Base-by-base conservation (phyloP, 1,140 invertebrate genomes). In the Papilio polyxenes region DNA sequence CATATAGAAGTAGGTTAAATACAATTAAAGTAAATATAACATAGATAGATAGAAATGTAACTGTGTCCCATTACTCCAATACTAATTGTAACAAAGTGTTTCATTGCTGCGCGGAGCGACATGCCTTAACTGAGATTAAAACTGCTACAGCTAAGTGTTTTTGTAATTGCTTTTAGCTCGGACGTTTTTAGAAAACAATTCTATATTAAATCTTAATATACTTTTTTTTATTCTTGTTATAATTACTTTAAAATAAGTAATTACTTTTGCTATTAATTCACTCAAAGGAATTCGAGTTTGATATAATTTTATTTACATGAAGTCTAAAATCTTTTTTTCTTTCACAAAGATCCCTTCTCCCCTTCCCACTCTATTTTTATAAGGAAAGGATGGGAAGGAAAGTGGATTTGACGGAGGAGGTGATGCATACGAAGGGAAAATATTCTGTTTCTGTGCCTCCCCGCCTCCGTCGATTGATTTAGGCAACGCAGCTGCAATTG, bases 71-170 rank as follows among this genome's bases (percentile, higher is more conserved):
- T 65, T 31, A 65, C 20, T 65, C 62, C 62, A 31, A 31, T 65
- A 65, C 62, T 72, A 72, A 72, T 72, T 72, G 65, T 72, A 37
- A 37, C 31, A 72, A 72, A 72, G 65, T 72, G 65, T 37, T 72
- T 72, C 10, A 72, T 72, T 37, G 65, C 13, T 37, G 65, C 9
- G 31, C 65, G 65, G 31, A 40, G 31, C 65, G 65, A 69, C 65
- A 72, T 20, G 65, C 11, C 65, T 72, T 72, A 17, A 72, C 65
- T 40, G 31, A 15, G 65, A 72, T 72, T 72, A 72, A 72, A 72
- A 72, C 65, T 40, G 65, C 31, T 72, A 13, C 65, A 40, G 31
- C 65, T 15, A 23, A 72, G 65, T 72, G 65, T 72, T 72, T 72
- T 40, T 72, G 31, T 72, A 72, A 72, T 72, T 72, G 65, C 65